Base-by-base conservation (phyloP, 2,113 vertebrate species). In the Carassius auratus region DNA sequence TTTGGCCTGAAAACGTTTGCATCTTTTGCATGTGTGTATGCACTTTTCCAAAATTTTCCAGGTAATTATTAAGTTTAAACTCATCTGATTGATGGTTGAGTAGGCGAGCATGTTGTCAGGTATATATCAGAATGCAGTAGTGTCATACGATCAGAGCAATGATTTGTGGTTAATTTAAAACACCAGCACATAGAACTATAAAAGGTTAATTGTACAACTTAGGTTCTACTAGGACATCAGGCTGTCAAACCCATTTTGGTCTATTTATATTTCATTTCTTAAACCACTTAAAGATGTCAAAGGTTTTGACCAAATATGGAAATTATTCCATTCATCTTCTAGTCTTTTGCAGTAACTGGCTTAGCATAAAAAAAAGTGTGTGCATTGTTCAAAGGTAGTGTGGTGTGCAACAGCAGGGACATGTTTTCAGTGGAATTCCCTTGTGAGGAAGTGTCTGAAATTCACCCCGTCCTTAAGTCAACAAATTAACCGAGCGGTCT, bases 401-500 rank as follows among this genome's bases (percentile, higher is more conserved):
- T 75, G 19, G 48, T 52, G 48, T 52, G 2, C 48, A 52, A 76
- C 48, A 76, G 74, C 23, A 26, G 0, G 8, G 42, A 26, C 14
- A 14, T 59, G 33, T 78, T 7, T 38, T 73, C 48, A 3, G 42
- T 42, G 81, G 36, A 74, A 45, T 59, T 57, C 36, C 38, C 33
- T 42, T 23, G 8, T 64, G 69, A 45, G 23, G 21, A 19, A 38
- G 7, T 64, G 59, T 64, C 14, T 80, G 77, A 80, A 80, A 80
- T 64, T 38, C 23, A 59, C n/a, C 55, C 23, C 15, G 1, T 19
- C 74, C 8, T 21, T 81, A 52, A 57, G 59, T 83, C 81, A 77
- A 84, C 85, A 82, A 26, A 57, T 85, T 73, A 81, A 80, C 74
- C 2, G 76, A 5, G 79, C 88, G 87, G 87, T 89, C 78, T 89